Conservation (phyloP, 35 echinoderm and acorn worm species). For the Eucidaris tribuloides region DNA sequence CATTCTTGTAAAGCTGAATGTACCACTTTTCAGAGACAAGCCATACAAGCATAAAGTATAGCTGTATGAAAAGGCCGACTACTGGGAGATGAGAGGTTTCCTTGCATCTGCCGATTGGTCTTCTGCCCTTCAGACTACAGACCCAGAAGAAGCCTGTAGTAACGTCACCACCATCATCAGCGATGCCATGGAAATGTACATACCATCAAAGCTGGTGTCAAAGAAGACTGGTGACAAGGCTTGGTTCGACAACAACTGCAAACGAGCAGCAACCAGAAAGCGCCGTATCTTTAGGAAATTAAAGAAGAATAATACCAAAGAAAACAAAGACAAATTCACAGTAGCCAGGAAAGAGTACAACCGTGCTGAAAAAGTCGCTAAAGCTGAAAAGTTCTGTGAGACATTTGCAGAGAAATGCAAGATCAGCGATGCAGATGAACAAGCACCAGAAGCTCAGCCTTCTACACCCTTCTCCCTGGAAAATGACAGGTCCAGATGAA, state of each 20-base stretch:
- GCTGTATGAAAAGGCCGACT: conserved; percentile 18
- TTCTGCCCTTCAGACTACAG: neutral
- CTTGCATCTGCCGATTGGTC: neutral
- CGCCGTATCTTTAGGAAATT: no score
- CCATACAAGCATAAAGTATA: conserved; percentile 17
- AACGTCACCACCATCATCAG: conserved; percentile 41
- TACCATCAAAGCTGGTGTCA: conserved; percentile 24
- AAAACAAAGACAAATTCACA: no score
- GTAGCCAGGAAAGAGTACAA: no score
- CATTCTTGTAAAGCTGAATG: neutral
- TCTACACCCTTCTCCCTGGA: no score
- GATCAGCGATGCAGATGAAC: no score
- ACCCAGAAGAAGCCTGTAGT: conserved; percentile 25
- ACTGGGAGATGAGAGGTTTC: conserved; percentile 37
- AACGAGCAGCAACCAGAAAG: conserved; percentile 19
- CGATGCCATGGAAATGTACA: conserved; percentile 45
- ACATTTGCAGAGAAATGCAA: no score
- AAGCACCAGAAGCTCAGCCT: no score
- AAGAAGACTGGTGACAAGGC: conserved; percentile 55
- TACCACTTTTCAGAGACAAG: neutral
- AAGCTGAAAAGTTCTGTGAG: no score
- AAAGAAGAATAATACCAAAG: no score
- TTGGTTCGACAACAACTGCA: conserved; percentile 57
- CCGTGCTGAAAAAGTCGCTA: no score
- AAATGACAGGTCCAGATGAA: no score